phyloP scores from a whole-genome alignment of 1,140 invertebrate species.

The Drosophila hydei region DNA sequence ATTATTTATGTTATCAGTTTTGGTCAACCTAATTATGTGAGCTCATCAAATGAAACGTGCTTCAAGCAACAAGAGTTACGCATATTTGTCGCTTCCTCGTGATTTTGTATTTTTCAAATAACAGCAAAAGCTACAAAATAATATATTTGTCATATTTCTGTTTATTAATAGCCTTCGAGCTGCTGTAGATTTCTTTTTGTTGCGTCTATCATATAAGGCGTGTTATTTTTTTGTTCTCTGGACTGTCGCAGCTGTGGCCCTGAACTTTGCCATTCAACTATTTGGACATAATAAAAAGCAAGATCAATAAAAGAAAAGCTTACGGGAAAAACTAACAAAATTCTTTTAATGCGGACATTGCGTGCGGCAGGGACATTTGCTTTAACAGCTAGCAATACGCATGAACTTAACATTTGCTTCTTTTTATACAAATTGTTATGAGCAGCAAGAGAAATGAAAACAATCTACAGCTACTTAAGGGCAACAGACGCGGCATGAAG shows the following conservation, averaged over 20 bases:
- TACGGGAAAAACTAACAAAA: slow-evolving; percentile 45
- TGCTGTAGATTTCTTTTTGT: slow-evolving; percentile 30
- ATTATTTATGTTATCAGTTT: not conserved
- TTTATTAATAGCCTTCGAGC: slow-evolving; percentile 64
- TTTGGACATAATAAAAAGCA: slow-evolving; percentile 46
- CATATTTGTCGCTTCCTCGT: slow-evolving; percentile 8
- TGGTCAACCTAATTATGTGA: not conserved
- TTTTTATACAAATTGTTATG: slow-evolving; percentile 20
- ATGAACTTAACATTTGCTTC: slow-evolving; percentile 4
- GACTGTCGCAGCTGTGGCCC: slow-evolving; percentile 37
- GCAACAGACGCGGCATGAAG: not conserved
- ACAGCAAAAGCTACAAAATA: slow-evolving; percentile 42
- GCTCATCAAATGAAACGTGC: slow-evolving; percentile 44
- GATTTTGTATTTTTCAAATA: slow-evolving; percentile 41
- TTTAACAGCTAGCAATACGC: slow-evolving; percentile 6
- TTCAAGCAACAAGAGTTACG: slow-evolving; percentile 10
- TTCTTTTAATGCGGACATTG: slow-evolving; percentile 37
- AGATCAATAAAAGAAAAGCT: slow-evolving; percentile 73
- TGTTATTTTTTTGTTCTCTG: slow-evolving; percentile 40
- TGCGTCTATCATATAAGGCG: slow-evolving; percentile 30
- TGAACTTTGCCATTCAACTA: slow-evolving; percentile 61
- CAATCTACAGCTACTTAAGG: not conserved
- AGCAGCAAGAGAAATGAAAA: slow-evolving; percentile 5
- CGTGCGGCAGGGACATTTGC: slow-evolving; percentile 41
- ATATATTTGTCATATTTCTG: slow-evolving; percentile 60